Conservation (phyloP, 1,140 invertebrate species). For the Drosophila prosaltans region DNA sequence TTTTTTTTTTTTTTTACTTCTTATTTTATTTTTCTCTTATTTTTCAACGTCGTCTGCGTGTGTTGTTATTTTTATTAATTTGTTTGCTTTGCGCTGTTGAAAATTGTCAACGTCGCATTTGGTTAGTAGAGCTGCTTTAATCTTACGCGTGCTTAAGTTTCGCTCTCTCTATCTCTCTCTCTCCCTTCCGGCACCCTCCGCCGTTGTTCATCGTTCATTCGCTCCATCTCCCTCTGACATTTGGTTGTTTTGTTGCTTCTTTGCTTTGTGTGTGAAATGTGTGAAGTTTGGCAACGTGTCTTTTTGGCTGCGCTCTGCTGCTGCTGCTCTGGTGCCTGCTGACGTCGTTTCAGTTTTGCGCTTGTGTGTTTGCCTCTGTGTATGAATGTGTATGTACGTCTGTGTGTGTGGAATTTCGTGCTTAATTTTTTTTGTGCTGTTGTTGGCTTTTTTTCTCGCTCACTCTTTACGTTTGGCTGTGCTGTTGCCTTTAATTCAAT, state of each 20-base stretch:
- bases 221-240: slow-evolving; percentile 17
- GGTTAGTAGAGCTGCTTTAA: slow-evolving; percentile 61
- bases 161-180: slow-evolving; percentile 24
- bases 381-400: slow-evolving; percentile 28
- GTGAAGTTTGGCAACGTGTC: slow-evolving; percentile 66
- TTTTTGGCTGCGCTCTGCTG: slow-evolving; percentile 29
- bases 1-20: slow-evolving; percentile 49
- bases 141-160: slow-evolving; percentile 78
- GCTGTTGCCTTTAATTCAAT: slow-evolving; percentile 70
- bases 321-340: slow-evolving; percentile 31
- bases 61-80: slow-evolving; percentile 72
- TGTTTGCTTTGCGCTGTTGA: slow-evolving; percentile 58
- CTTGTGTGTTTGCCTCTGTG: slow-evolving; percentile 16
- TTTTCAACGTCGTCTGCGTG: slow-evolving; percentile 45
- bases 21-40: slow-evolving; percentile 54
- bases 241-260: slow-evolving; percentile 10
- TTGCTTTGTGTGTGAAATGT: slow-evolving; percentile 44
- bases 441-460: slow-evolving; percentile 24
- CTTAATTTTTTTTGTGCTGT: slow-evolving; percentile 63
- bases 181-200: background rate
- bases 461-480: slow-evolving; percentile 30
- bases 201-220: background rate
- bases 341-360: slow-evolving; percentile 51
- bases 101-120: slow-evolving; percentile 62
- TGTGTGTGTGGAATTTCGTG: slow-evolving; percentile 70